Conservation (phyloP, 1,140 invertebrate species). For the Lasaia peninsularis region DNA sequence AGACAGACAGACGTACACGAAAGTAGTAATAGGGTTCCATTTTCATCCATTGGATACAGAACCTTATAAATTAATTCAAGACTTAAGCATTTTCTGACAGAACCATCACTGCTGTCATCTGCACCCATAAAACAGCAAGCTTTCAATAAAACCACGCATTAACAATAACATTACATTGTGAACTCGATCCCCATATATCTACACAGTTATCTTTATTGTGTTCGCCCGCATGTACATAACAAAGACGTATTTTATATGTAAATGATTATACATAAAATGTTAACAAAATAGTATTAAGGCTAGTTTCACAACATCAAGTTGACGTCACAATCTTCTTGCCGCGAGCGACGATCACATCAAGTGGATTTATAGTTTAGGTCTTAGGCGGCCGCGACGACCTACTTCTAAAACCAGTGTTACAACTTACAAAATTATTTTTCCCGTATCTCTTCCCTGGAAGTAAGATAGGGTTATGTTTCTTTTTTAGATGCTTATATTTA, state of each 20-base stretch:
- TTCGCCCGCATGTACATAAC: not conserved
- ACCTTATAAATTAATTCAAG: not conserved
- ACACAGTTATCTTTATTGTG: not conserved
- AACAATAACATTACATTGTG: slow-evolving; percentile 2
- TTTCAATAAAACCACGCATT: slow-evolving; percentile 10
- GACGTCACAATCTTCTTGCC: slow-evolving; percentile 24
- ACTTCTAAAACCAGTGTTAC: not conserved
- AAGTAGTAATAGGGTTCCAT: too few species aligned
- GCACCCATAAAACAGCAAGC: not conserved
- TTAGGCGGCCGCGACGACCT: slow-evolving; percentile 13
- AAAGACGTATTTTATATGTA: slow-evolving; percentile 9
- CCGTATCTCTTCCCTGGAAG: not conserved
- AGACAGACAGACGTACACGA: too few species aligned
- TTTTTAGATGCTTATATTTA: too few species aligned
- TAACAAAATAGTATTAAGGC: slow-evolving; percentile 13
- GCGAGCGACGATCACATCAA: slow-evolving; percentile 28
- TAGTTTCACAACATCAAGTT: slow-evolving; percentile 17
- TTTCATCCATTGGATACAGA: not conserved
- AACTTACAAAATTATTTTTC: too few species aligned
- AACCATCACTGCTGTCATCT: not conserved
- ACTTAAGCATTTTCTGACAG: not conserved
- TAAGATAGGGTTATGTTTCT: too few species aligned
- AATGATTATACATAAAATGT: slow-evolving; percentile 20
- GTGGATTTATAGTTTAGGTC: slow-evolving; percentile 28
- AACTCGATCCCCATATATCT: not conserved